A percentile compares a stretch with the other conserved stretches of the same genome.
Evolutionary conservation across 2,113 vertebrate species (phyloP).

Genomic region (Parus major): DNA sequence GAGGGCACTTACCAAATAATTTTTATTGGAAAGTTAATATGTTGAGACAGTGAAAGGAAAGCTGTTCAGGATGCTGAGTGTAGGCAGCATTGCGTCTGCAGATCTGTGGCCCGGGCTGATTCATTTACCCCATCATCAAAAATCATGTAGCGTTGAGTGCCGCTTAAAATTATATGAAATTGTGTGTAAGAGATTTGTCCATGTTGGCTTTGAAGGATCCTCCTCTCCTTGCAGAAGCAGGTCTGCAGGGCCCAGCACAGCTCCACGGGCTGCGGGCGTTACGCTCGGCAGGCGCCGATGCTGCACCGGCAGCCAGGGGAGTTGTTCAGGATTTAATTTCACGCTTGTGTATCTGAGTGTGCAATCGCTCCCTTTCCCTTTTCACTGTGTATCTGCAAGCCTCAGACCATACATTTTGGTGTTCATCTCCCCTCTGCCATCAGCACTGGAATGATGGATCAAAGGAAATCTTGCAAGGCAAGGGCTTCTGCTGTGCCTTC

Average conservation of each 20-base stretch:
- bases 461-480: background rate
- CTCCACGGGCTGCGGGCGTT: background rate
- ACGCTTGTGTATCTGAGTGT: background rate
- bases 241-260: background rate
- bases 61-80: conserved; percentile 68
- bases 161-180: conserved; percentile 65
- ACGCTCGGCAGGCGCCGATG: fast-evolving
- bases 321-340: background rate
- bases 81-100: conserved; percentile 24
- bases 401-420: background rate
- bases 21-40: conserved; percentile 70
- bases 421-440: background rate
- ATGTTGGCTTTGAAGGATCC: conserved; percentile 23
- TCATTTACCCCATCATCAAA: conserved; percentile 72
- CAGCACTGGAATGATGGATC: background rate
- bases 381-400: background rate
- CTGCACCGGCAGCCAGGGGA: background rate
- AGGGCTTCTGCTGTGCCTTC: background rate
- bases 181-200: conserved; percentile 26
- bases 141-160: conserved; percentile 63
- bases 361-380: background rate
- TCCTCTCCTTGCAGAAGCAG: conserved; percentile 21
- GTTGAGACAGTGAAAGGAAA: conserved; percentile 53
- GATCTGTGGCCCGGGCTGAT: conserved; percentile 57
- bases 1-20: conserved; percentile 65